Percentiles rank a stretch among this genome's conserved stretches.
Conservation (phyloP, 2,888 invertebrate genomes). For the Idaea straminata region DNA sequence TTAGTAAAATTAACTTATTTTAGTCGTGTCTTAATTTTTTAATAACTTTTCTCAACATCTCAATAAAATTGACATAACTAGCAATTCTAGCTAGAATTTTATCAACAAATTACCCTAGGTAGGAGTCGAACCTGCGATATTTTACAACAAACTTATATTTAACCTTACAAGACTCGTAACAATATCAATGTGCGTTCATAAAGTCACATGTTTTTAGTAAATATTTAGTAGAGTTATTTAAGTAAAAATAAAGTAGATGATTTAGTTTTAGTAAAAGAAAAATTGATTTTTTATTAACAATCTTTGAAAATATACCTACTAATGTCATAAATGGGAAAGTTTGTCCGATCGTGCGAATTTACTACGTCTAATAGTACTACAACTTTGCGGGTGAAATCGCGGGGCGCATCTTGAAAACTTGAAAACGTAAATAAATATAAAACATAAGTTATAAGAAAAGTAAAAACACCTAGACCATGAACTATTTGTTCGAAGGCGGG, state of each 20-base stretch:
- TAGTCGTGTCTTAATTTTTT: not conserved
- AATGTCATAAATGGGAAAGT: not conserved
- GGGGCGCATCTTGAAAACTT: no score
- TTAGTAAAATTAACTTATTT: no score
- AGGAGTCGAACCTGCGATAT: not conserved
- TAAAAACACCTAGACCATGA: no score
- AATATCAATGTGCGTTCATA: slow-evolving; percentile 1
- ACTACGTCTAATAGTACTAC: no score
- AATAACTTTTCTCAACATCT: not conserved
- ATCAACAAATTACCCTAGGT: not conserved
- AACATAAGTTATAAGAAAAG: no score
- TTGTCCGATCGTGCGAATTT: not conserved
- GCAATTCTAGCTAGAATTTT: not conserved
- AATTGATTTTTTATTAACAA: no score
- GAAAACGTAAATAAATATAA: no score
- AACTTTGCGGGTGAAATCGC: no score
- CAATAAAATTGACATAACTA: not conserved
- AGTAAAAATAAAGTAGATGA: no score
- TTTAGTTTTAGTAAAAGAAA: not conserved
- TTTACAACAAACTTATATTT: not conserved
- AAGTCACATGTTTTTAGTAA: not conserved
- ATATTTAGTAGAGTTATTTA: not conserved
- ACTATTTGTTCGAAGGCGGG: no score
- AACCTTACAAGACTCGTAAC: not conserved
- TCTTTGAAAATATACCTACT: not conserved